phyloP scores from a whole-genome alignment of 1,140 invertebrate species.

The Drosophila triauraria region DNA sequence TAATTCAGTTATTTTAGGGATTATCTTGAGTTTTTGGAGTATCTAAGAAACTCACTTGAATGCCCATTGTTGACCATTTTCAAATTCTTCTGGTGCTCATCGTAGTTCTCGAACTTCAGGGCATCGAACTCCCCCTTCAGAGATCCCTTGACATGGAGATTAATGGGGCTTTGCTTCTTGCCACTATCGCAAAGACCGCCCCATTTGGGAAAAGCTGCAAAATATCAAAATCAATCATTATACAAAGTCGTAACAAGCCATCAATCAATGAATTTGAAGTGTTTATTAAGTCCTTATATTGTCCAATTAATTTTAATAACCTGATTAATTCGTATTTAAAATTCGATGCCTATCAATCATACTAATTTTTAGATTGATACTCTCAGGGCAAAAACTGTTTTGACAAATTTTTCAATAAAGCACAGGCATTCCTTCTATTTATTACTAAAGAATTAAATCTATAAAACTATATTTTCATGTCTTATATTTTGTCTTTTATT shows the following conservation, averaged over 20 bases:
- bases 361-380: neutral
- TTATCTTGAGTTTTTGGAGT: neutral
- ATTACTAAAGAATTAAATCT: neutral
- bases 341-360: neutral
- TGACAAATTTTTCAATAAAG: neutral
- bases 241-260: conserved; percentile 1
- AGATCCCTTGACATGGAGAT: conserved; percentile 74
- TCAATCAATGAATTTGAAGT: neutral
- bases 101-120: conserved; percentile 84
- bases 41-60: conserved; percentile 82
- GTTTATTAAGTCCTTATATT: neutral
- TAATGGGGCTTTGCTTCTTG: conserved; percentile 85
- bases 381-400: neutral
- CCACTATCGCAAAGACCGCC: conserved; percentile 84
- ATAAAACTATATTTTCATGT: too few species aligned
- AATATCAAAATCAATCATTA: neutral
- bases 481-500: neutral
- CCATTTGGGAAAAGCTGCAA: conserved; percentile 85
- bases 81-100: conserved; percentile 70
- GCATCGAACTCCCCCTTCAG: conserved; percentile 76
- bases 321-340: neutral
- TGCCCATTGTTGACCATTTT: conserved; percentile 86
- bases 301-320: too few species aligned
- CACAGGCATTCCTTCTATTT: too few species aligned
- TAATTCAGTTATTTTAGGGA: neutral